Conservation (phyloP, 2,888 invertebrate genomes). For the Junonia oenone region DNA sequence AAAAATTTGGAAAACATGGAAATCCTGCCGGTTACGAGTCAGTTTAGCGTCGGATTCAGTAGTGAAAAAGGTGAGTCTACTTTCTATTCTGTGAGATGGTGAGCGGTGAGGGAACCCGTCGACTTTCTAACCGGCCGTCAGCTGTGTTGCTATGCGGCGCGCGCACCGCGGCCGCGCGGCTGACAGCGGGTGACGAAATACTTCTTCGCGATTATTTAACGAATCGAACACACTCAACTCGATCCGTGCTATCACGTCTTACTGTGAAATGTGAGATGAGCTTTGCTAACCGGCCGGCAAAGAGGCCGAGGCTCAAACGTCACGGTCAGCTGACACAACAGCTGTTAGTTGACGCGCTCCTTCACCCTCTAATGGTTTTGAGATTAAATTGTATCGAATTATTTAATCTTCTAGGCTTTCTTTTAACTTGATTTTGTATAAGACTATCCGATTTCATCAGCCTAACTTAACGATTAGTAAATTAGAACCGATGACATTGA, state of each 20-base stretch:
- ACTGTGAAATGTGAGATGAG: slow-evolving; percentile 6
- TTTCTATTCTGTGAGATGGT: slow-evolving; percentile 55
- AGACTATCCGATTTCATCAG: not conserved
- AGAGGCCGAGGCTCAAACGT: slow-evolving; percentile 27
- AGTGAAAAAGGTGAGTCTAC: slow-evolving; percentile 84
- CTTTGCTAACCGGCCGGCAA: not conserved
- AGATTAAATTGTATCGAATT: slow-evolving; percentile 3
- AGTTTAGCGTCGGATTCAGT: slow-evolving; percentile 87
- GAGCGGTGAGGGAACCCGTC: slow-evolving; percentile 48
- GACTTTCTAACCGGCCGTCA: slow-evolving; percentile 61
- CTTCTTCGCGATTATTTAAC: slow-evolving; percentile 3
- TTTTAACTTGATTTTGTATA: not conserved
- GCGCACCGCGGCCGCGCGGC: slow-evolving; percentile 42
- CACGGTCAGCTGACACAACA: slow-evolving; percentile 61
- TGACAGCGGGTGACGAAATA: not conserved
- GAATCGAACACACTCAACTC: not conserved
- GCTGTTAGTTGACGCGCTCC: slow-evolving; percentile 51
- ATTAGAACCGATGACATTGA: not conserved
- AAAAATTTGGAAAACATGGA: slow-evolving; percentile 85
- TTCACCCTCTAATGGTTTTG: slow-evolving; percentile 41
- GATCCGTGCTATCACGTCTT: not conserved
- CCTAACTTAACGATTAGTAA: not conserved
- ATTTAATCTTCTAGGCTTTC: slow-evolving; percentile 1
- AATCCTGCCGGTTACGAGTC: slow-evolving; percentile 88
- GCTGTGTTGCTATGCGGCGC: slow-evolving; percentile 74